Evolutionary conservation across 2,113 vertebrate genomes (phyloP).

Genomic region (Thunnus maccoyii): DNA sequence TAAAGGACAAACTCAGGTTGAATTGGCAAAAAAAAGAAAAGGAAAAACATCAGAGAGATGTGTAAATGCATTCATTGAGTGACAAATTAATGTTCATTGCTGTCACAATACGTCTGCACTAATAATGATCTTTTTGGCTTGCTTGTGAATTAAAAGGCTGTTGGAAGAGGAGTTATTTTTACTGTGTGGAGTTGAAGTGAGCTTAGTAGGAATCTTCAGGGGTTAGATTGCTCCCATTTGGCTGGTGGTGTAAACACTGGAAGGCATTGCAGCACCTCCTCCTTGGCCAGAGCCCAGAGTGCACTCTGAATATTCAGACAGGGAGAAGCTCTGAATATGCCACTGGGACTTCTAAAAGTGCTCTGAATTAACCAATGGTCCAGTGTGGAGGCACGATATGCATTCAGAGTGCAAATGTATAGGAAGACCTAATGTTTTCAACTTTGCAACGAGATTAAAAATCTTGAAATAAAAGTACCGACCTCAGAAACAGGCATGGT

Average conservation of each 20-base stretch:
- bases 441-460: constrained; percentile 30
- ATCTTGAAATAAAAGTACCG: constrained; percentile 1
- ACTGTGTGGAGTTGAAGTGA: constrained; percentile 40
- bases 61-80: constrained; percentile 15
- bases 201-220: constrained; percentile 42
- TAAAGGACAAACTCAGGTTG: constrained; percentile 16
- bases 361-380: constrained; percentile 43
- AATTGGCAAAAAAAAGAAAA: constrained; percentile 16
- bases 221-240: constrained; percentile 66
- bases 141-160: constrained; percentile 40
- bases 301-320: constrained; percentile 58
- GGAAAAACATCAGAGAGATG: constrained; percentile 1
- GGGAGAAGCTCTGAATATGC: constrained; percentile 50
- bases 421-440: background rate
- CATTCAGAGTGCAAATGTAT: constrained; percentile 8
- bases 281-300: constrained; percentile 59
- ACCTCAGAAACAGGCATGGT: constrained; percentile 23
- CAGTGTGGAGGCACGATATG: constrained; percentile 16
- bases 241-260: constrained; percentile 64
- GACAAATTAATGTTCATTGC: constrained; percentile 23
- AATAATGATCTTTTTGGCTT: constrained; percentile 37
- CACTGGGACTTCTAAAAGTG: constrained; percentile 41
- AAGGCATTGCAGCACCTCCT: constrained; percentile 51
- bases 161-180: constrained; percentile 48
- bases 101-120: constrained; percentile 32